phyloP scores from a whole-genome alignment of 2,797 vertebrate genomes.

The Phalloptychus januarius region DNA sequence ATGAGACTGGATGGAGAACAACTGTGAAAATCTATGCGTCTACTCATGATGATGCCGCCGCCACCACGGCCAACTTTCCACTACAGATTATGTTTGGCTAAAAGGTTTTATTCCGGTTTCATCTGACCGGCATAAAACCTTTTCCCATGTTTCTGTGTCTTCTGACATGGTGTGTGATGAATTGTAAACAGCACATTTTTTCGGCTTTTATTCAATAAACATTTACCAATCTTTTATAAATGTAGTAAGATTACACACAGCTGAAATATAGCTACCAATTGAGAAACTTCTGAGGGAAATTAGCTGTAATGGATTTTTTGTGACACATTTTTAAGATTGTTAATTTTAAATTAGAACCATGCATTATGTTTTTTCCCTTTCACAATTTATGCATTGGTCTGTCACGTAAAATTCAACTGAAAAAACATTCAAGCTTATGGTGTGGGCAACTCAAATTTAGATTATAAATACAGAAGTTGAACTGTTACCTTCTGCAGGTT shows the following conservation, averaged over 20 bases:
- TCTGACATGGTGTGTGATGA: not conserved
- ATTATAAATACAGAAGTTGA: not conserved
- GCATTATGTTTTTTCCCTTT: not conserved
- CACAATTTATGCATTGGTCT: not conserved
- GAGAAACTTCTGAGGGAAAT: not conserved
- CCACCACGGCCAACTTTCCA: not conserved
- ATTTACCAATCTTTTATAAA: not conserved
- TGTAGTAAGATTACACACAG: not conserved
- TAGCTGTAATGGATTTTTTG: not conserved
- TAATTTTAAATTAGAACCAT: not conserved
- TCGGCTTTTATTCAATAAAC: not conserved
- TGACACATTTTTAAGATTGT: not conserved
- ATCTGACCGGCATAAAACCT: not conserved
- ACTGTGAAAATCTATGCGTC: not conserved
- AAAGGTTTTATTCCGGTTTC: not conserved
- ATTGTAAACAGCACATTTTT: not conserved
- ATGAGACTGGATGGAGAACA: not conserved
- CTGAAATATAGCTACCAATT: not conserved
- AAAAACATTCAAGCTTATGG: not conserved
- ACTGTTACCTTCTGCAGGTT: conserved; percentile 84
- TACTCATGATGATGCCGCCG: not conserved
- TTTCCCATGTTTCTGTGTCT: not conserved
- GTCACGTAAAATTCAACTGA: not conserved
- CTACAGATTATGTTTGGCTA: not conserved
- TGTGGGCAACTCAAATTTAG: not conserved